Conservation (phyloP, 1,140 invertebrate species). For the Eciton burchellii region DNA sequence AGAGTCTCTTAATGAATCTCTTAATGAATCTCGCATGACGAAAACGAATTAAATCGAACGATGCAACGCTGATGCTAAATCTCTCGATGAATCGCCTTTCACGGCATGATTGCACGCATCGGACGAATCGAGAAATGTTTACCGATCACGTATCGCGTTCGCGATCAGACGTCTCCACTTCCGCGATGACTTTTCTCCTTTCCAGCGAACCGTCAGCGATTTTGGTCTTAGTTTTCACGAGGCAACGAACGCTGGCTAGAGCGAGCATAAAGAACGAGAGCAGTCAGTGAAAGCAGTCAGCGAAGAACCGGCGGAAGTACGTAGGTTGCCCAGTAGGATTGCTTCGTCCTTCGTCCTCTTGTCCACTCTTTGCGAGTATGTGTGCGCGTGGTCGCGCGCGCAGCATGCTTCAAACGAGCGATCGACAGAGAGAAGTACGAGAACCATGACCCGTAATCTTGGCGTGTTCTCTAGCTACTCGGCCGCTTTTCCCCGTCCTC, state of each 20-base stretch:
- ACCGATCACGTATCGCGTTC: background rate
- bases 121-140: background rate
- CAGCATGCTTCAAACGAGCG: background rate
- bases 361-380: background rate
- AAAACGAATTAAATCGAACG: background rate
- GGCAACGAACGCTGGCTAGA: no score
- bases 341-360: conserved; percentile 41
- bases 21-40: background rate
- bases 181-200: background rate
- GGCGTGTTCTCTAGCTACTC: conserved; percentile 13
- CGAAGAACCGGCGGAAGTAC: conserved; percentile 57
- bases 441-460: conserved; percentile 62
- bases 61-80: background rate
- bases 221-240: background rate
- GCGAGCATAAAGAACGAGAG: background rate
- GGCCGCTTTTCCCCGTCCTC: background rate
- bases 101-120: background rate
- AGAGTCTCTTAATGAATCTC: background rate
- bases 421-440: conserved; percentile 32
- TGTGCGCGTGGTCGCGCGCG: background rate
- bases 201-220: background rate
- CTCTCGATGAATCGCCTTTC: background rate
- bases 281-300: conserved; percentile 43
- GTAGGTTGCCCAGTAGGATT: conserved; percentile 43
- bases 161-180: background rate